phyloP scores from a whole-genome alignment of 2,888 invertebrate genomes.

The Hirtodrosophila confusa region DNA sequence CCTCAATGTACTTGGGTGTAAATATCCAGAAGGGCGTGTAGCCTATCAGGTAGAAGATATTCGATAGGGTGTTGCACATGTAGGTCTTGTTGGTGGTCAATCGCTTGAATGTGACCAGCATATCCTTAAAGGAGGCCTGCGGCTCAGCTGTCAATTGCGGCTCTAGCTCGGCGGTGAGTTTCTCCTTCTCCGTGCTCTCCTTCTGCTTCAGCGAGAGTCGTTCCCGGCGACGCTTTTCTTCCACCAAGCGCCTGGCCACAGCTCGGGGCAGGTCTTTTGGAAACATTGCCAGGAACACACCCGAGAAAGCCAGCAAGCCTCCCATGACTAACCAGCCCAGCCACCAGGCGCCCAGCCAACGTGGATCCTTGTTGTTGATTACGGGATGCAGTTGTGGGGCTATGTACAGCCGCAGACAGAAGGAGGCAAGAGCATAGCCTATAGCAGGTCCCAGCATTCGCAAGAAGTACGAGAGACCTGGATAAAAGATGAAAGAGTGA shows the following conservation, averaged over 20 bases:
- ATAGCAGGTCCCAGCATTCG: constrained; percentile 89
- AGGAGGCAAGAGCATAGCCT: constrained; percentile 88
- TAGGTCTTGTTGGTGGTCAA: constrained; percentile 88
- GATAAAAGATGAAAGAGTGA: too few relatives aligned
- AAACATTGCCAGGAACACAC: constrained; percentile 87
- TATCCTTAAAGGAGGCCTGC: constrained; percentile 85
- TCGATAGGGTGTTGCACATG: constrained; percentile 90
- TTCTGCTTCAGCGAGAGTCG: constrained; percentile 48
- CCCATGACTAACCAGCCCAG: constrained; percentile 89
- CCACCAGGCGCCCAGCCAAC: constrained; percentile 95
- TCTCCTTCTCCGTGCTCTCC: constrained; percentile 61
- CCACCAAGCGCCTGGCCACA: constrained; percentile 85
- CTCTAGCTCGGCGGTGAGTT: constrained; percentile 57
- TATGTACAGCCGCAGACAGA: constrained; percentile 88
- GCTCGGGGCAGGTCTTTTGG: constrained; percentile 89
- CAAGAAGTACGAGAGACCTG: constrained; percentile 88
- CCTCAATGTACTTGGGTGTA: constrained; percentile 93
- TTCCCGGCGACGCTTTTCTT: constrained; percentile 77
- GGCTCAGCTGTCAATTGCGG: constrained; percentile 54
- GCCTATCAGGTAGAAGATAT: constrained; percentile 89
- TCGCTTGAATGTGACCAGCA: constrained; percentile 87
- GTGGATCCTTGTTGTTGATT: constrained; percentile 88
- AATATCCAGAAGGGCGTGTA: constrained; percentile 92
- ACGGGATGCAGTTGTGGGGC: constrained; percentile 88
- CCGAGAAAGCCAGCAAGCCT: constrained; percentile 86